Evolutionary conservation across 2,888 invertebrate species (phyloP).

Genomic region (Seira ritae): DNA sequence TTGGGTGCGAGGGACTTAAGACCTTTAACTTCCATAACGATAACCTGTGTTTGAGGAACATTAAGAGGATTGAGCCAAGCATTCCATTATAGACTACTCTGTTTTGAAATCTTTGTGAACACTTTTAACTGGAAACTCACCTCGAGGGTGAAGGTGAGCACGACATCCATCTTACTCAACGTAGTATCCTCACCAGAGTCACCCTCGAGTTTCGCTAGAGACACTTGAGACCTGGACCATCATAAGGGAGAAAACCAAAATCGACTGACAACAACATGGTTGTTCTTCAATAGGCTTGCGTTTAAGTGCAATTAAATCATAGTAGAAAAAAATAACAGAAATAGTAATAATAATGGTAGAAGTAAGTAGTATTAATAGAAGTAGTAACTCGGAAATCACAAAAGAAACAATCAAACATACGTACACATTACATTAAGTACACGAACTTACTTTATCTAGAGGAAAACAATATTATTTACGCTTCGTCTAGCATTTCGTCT

Average conservation of each 20-base stretch:
- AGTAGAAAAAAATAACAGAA: slow-evolving; percentile 9
- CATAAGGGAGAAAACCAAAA: slow-evolving; percentile 71
- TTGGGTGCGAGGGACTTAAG: slow-evolving; percentile 97
- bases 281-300: slow-evolving; percentile 55
- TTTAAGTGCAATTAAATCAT: slow-evolving; percentile 41
- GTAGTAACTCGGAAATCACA: background rate
- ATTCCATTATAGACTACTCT: too few relatives aligned
- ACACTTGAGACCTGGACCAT: slow-evolving; percentile 87
- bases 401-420: slow-evolving; percentile 21
- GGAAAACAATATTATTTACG: background rate
- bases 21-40: slow-evolving; percentile 99
- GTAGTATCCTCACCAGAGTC: slow-evolving; percentile 97
- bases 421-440: slow-evolving; percentile 8
- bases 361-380: slow-evolving; percentile 7
- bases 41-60: slow-evolving; percentile 81
- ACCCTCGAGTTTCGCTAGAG: slow-evolving; percentile 93
- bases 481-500: background rate
- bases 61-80: too few relatives aligned
- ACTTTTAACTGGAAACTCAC: slow-evolving; percentile 78
- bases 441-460: background rate
- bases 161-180: slow-evolving; percentile 98
- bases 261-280: slow-evolving; percentile 65
- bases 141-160: slow-evolving; percentile 96
- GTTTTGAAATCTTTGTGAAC: background rate
- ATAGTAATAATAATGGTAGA: slow-evolving; percentile 16